Base-by-base conservation (phyloP, 2,888 invertebrate species). In the Empis livida region DNA sequence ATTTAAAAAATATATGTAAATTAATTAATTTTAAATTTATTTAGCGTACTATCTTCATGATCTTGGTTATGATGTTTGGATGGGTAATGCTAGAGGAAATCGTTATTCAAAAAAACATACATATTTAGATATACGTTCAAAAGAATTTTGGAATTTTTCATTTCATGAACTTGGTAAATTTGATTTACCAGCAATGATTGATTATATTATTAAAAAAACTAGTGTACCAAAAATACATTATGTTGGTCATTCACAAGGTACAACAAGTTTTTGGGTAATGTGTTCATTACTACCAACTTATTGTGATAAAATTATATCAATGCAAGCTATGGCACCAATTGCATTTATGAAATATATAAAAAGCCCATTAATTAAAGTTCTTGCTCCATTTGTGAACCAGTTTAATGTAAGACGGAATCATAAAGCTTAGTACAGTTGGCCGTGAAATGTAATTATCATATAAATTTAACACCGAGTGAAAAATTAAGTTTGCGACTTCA, bases 181-280 rank as follows among this genome's bases (percentile, higher is more conserved):
- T 52, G 91, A 92, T 62, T 56, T 90, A 27, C 86, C 89, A 2
- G 75, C 83, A 1, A 82, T 80, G 74, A 78, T 92, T 35, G 82
- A 90, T 60, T 77, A 79, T 57, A 72, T 78, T n/a, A 62, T 79
- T 2, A 55, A 59, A 2, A 42, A 55, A 2, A 80, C 84, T 0
- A 73, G 74, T 1, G 69, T 73, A 39, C 52, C 72, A 6, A 67
- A 76, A 44, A 58, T 89, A 0, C 78, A 79, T 57, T 87, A 85
- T 61, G 63, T 82, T 1, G 89, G 87, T 0, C 84, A 87, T 61
- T 88, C 86, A 1, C 77, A 78, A 54, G 82, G 80, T 31, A 70
- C 71, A 1, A 72, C 73, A 0, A 53, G 60, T 31, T 73, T 72
- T 54, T 73, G 64, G 52, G 70, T 72, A 0, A 68, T 72, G 69